Base-by-base conservation (phyloP, 2,113 vertebrate genomes). In the Paraplagusia blochii region DNA sequence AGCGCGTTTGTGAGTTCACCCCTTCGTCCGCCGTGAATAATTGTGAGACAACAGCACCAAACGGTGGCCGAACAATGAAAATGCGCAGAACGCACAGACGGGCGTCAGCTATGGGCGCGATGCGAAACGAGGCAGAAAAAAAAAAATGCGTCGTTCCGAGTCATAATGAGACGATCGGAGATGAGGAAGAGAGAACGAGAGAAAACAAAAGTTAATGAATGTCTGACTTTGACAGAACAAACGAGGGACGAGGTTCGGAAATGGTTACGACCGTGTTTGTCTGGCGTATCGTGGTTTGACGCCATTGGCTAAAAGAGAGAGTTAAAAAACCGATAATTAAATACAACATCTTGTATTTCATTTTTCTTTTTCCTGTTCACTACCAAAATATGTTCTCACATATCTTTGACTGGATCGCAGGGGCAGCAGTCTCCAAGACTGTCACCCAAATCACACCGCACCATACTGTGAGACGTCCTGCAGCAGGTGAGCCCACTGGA, bases 31-130 rank as follows among this genome's bases (percentile, higher is more conserved):
- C 59, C 56, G 64, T 64, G 71, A 69, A 72, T 63, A 69, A 76
- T 76, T 49, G 68, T 76, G 63, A 87, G 80, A 81, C 86, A 83
- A 87, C 79, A 88, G 85, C 87, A 85, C 81, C 83, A 72, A 82
- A 77, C 69, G 72, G 87, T 75, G 87, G 84, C 18, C 62, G 69
- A 77, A 73, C 11, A 53, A 55, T 40, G 69, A 34, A 72, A 39
- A 55, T 82, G 74, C 72, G 66, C 45, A 55, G 67, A 62, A 19
- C 34, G 55, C 50, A 40, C 22, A 29, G 22, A 29, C 22, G n/a
- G n/a, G n/a, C n/a, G n/a, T n/a, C n/a, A n/a, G n/a, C n/a, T n/a
- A n/a, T n/a, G n/a, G n/a, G n/a, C n/a, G n/a, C n/a, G n/a, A n/a
- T n/a, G n/a, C n/a, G n/a, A n/a, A n/a, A n/a, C n/a, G n/a, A n/a